Conservation (phyloP, 2,113 vertebrate species). For the Lampris megalopsis region DNA sequence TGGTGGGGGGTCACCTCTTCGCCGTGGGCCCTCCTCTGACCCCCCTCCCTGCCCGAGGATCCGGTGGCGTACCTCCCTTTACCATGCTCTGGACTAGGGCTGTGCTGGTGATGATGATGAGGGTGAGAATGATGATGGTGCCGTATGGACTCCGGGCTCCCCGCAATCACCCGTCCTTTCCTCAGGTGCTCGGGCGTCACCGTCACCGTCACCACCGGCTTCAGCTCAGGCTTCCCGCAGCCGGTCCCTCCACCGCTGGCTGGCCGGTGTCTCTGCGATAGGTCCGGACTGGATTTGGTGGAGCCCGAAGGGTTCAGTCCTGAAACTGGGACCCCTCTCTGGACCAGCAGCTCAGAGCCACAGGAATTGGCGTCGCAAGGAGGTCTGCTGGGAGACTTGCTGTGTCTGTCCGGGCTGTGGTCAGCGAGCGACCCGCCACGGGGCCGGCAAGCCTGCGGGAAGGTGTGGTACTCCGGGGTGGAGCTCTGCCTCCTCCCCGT, state of each 20-base stretch:
- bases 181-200: slow-evolving; percentile 90
- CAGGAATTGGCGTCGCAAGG: slow-evolving; percentile 43
- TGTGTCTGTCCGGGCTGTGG: slow-evolving; percentile 88
- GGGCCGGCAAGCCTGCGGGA: slow-evolving; percentile 76
- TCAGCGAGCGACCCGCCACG: slow-evolving; percentile 80
- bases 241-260: slow-evolving; percentile 58
- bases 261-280: slow-evolving; percentile 87
- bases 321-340: slow-evolving; percentile 60
- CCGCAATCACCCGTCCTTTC: slow-evolving; percentile 83
- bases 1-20: slow-evolving; percentile 88
- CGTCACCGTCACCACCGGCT: slow-evolving; percentile 79
- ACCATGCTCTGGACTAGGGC: slow-evolving; percentile 84
- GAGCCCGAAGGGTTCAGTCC: slow-evolving; percentile 77
- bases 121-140: slow-evolving; percentile 89
- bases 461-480: slow-evolving; percentile 89
- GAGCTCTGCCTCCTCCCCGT: slow-evolving; percentile 86
- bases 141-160: slow-evolving; percentile 90
- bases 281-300: slow-evolving; percentile 86
- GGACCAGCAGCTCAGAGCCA: slow-evolving; percentile 67
- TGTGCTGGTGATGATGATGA: slow-evolving; percentile 81
- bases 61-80: slow-evolving; percentile 80
- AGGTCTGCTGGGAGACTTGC: slow-evolving; percentile 81
- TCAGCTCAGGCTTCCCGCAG: slow-evolving; percentile 86
- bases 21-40: slow-evolving; percentile 85
- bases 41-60: slow-evolving; percentile 84